Base-by-base conservation (phyloP, 2,888 invertebrate genomes). In the Rutpela maculata region DNA sequence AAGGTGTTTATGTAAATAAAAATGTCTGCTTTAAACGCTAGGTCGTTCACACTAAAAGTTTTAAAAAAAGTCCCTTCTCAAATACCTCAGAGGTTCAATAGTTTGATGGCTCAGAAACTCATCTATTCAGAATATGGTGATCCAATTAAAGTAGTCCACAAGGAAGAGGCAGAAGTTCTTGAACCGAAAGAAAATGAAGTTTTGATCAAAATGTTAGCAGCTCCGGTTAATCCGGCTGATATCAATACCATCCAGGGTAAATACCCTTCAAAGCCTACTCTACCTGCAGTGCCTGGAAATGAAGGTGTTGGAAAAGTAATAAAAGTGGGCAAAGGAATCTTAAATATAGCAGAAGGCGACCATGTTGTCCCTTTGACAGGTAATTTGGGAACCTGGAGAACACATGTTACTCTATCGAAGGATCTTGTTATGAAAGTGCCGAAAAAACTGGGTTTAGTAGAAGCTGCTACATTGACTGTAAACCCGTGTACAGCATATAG, bases 401-500 rank as follows among this genome's bases (percentile, higher is more conserved):
- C 95, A 0, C 92, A 95, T 87, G 93, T 92, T 1, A 89, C 93
- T 71, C 74, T 88, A 22, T 57, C 81, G 0, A 81, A 86, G 83
- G 90, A 92, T 70, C 90, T 93, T 59, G 84, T 97, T 1, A 90
- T 93, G 84, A 93, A 94, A 85, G 93, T 97, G 65, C 95, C 97
- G 7, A 91, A 93, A 74, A 90, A 93, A 72, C 89, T 98, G 71
- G 95, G 95, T 0, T 80, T 93, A 12, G 91, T 93, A 0, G 94
- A 95, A 90, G 98, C 97, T n/a, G 96, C 98, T 66, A 98, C 98
- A 35, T 90, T 98, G 0, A 94, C 95, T 31, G 97, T 99, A 0
- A 99, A 99, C 89, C 99, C 99, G 0, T 96, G 97, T 83, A 99
- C 99, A 0, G 99, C 99, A 0, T 99, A 96, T 86, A 93, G 99